These are phyloP conservation scores for Bovichtus diacanthus DNA, from an alignment of 2,797 vertebrate species.

Conservation along the genomic window DNA sequence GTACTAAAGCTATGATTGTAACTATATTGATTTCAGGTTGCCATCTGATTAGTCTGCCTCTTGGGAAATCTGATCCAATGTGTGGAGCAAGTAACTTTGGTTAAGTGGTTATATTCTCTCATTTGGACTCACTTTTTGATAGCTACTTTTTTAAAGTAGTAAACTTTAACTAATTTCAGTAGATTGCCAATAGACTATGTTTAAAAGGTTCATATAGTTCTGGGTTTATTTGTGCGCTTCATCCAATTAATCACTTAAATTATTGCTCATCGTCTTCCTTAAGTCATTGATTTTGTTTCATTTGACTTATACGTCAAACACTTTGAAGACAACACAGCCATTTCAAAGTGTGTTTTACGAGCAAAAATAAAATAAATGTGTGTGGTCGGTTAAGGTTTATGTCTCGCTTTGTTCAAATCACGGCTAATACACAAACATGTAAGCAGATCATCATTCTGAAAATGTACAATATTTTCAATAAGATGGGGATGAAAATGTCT, in stretches of 20 bases:
- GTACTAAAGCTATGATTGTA: background rate
- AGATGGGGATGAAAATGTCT: slow-evolving; percentile 39
- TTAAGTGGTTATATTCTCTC: background rate
- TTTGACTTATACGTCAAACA: background rate
- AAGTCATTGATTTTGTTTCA: background rate
- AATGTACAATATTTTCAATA: slow-evolving; percentile 34
- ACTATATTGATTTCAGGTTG: background rate
- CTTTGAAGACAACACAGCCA: background rate
- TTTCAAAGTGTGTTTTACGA: background rate
- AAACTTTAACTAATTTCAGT: background rate
- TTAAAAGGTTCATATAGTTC: background rate
- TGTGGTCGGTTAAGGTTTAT: background rate
- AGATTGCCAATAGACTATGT: background rate
- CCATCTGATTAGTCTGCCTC: background rate
- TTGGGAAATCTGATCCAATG: slow-evolving; percentile 5
- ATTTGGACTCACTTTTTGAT: no score
- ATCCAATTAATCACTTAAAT: background rate
- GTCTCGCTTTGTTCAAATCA: background rate
- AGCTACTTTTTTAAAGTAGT: background rate
- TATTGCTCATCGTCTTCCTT: background rate
- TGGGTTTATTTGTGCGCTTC: background rate
- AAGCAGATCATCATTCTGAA: slow-evolving; percentile 33
- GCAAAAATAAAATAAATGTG: background rate
- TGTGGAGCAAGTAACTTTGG: background rate
- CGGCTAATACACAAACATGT: background rate